Conservation (phyloP, 2,113 vertebrate species). For the Brachionichthys hirsutus region DNA sequence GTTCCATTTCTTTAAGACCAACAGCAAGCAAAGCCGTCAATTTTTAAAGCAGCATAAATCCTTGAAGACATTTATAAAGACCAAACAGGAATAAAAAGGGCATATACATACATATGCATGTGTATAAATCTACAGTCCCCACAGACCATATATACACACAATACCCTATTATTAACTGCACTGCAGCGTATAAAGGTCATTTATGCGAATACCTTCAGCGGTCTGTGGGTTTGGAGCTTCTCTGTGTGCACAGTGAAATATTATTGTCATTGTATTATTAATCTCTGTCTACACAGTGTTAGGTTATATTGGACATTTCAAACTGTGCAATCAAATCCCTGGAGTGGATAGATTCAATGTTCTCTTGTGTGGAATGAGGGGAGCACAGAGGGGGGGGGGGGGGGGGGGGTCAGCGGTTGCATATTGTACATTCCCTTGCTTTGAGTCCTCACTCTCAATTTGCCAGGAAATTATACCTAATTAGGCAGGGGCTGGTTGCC, state of each 20-base stretch:
- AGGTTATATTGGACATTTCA: constrained; percentile 8
- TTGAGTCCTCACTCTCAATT: constrained; percentile 34
- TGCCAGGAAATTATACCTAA: constrained; percentile 78
- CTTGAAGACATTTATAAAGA: no score
- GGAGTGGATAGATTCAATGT: constrained; percentile 8
- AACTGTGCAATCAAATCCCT: constrained; percentile 11
- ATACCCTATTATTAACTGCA: no score
- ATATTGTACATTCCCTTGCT: background rate
- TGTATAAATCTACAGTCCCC: no score
- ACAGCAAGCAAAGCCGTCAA: no score
- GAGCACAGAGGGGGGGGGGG: background rate
- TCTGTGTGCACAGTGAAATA: background rate
- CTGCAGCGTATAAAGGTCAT: no score
- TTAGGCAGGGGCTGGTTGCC: constrained; percentile 65
- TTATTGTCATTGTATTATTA: background rate
- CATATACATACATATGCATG: no score
- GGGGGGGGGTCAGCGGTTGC: constrained; percentile 7
- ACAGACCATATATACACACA: no score
- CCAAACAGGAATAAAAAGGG: no score
- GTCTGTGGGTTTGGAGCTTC: background rate
- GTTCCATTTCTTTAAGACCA: no score
- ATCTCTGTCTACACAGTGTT: background rate
- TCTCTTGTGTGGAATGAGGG: constrained; percentile 15
- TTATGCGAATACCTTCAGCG: background rate
- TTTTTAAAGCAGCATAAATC: no score